phyloP scores from a whole-genome alignment of 2,888 invertebrate genomes.

The Heliconius erato region DNA sequence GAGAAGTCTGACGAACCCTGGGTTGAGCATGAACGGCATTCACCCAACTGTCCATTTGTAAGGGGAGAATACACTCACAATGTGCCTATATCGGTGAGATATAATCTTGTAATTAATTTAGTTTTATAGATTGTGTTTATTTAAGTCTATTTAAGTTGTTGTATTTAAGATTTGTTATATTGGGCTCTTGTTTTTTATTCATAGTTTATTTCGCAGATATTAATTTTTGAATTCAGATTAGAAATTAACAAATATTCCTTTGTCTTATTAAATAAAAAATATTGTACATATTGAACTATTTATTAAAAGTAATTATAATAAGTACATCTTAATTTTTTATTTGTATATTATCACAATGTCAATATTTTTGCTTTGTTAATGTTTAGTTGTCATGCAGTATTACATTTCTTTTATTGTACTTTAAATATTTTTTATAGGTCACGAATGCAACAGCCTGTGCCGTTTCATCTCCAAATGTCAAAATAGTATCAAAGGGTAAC shows the following conservation, averaged over 20 bases:
- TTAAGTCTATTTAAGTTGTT: no score
- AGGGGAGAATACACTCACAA: constrained; percentile 98
- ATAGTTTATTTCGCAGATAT: no score
- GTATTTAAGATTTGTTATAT: background rate
- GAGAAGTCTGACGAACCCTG: constrained; percentile 98
- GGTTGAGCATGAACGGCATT: constrained; percentile 98
- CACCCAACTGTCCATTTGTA: constrained; percentile 96
- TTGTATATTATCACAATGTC: no score
- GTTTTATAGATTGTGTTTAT: background rate
- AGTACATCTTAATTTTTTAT: no score
- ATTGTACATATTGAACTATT: no score
- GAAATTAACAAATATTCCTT: no score
- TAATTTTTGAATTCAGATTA: no score
- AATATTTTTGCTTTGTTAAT: background rate
- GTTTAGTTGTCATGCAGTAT: background rate
- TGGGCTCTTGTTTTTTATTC: no score
- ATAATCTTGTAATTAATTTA: background rate
- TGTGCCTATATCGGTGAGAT: constrained; percentile 91
- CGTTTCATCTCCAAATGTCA: constrained; percentile 82
- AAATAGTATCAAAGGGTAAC: constrained; percentile 87
- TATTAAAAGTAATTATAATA: no score
- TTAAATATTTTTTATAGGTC: constrained; percentile 72
- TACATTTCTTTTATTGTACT: background rate
- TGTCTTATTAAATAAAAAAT: no score
- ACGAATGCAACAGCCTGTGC: constrained; percentile 94